Base-by-base conservation (phyloP, 2,113 vertebrate genomes). In the Poeciliopsis prolifica region DNA sequence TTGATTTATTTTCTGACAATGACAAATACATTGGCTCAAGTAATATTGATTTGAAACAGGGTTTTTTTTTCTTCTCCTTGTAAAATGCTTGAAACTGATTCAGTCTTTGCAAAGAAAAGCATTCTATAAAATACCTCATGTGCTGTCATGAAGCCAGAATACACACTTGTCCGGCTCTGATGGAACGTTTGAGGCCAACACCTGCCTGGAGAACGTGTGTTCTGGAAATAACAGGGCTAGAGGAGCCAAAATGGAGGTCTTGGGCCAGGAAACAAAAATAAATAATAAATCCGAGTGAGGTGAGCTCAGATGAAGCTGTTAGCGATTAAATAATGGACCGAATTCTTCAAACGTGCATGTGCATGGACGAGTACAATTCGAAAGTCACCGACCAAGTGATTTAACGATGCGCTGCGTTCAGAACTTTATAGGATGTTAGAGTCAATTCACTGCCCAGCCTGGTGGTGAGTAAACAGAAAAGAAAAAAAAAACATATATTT, bases 1-100 rank as follows among this genome's bases (percentile, higher is more conserved):
- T 54, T 15, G 40, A 42, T 54, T 54, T 54, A 54, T 54, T 22
- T 2, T 19, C 48, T 54, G 15, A 24, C 29, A 77, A 54, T 64
- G 70, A 37, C 35, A 11, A 31, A 33, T n/a, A 19, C 58, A 65
- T 15, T 70, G 62, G 42, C 42, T 64, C 44, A 42, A 65, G 26
- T 58, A 31, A 13, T n/a, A 2, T 37, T 64, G 31, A 65, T 64
- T 2, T 4, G 64, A 66, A 24, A 44, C 63, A 26, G 19, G 12
- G 37, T 9, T 33, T 7, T 35, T 37, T 9, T 9, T 9, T 22
- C 33, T 51, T 54, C 24, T 42, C 30, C 70, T 78, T 67, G 54
- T 37, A 35, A 26, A 78, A 61, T 65, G 70, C 15, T 68, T 31
- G 63, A 61, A 51, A n/a, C 54, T 14, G 19, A 30, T 61, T 73